These are phyloP conservation scores for Hydra vulgaris DNA, from an alignment of 30 jellyfish, hydroid and myxozoan species.

Conservation along the genomic window DNA sequence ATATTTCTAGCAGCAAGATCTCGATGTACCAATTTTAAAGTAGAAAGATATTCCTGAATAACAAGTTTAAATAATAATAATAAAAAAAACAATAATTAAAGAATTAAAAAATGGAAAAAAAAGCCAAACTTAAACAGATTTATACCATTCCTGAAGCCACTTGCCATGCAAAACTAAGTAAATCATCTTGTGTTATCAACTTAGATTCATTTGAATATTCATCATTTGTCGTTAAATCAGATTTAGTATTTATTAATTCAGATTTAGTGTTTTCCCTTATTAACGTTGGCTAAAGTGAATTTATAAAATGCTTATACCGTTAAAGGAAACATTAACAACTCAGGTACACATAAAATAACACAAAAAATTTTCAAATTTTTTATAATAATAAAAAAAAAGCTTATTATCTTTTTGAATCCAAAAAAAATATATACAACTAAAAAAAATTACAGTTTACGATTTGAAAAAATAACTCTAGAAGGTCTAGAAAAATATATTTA, in stretches of 20 bases:
- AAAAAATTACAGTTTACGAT: too few species aligned
- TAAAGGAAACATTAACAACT: too few species aligned
- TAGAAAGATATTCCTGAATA: slow-evolving; percentile 55
- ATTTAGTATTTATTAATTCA: neutral
- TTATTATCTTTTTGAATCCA: too few species aligned
- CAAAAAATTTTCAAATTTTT: too few species aligned
- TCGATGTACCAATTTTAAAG: slow-evolving; percentile 66
- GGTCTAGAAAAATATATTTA: too few species aligned
- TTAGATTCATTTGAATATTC: neutral
- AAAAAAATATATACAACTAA: too few species aligned
- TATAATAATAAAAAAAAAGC: too few species aligned
- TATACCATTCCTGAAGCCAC: slow-evolving; percentile 83
- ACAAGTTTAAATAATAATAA: neutral
- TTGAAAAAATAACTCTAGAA: too few species aligned
- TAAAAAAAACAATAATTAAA: too few species aligned
- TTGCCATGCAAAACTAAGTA: slow-evolving; percentile 72
- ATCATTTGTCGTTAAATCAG: neutral
- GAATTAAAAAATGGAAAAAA: too few species aligned
- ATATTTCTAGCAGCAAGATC: slow-evolving; percentile 91
- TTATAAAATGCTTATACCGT: too few species aligned
- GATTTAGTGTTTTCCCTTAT: neutral
- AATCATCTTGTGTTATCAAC: slow-evolving; percentile 38
- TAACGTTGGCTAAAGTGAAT: neutral
- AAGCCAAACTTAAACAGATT: neutral
- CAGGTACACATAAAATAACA: too few species aligned